Evolutionary conservation across 2,797 vertebrate species (phyloP), one percentile per base, ranked within the genome.

Genomic region (Mormyrus proboscirostris): DNA sequence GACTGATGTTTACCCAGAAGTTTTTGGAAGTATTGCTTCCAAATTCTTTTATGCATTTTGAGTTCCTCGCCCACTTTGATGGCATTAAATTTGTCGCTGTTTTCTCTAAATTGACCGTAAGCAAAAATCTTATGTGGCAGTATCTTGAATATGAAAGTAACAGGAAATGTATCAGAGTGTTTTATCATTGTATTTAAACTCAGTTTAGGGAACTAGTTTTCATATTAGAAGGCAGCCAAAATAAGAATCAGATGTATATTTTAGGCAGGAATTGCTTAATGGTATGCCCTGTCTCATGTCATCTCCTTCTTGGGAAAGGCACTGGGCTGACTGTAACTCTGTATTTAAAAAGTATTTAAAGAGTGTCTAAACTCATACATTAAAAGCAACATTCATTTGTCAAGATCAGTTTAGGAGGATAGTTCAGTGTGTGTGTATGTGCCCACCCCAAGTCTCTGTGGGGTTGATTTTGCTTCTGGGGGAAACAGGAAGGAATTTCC

Each of bases 401-500:
- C 76, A 82, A 82, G 41, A 47, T 82, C 38, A n/a, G 19, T 82
- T 82, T 82, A 82, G 41, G 19, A 41, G 38, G 76, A 82, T 82
- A 82, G 14, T 44, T n/a, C 73, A 79, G 38, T 79, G 41, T n/a
- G 76, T 47, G 33, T 82, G 19, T 82, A 19, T 82, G 5, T 22
- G 41, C 19, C 38, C 41, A 19, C 29, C 38, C 65, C 4, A 73
- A 73, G 29, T 38, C 29, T 38, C 29, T 47, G 16, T 41, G 47
- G 38, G 76, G 76, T 82, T 47, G 76, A 47, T 79, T 79, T 79
- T 79, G 73, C 73, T 79, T 79, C 73, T 79, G 38, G 38, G 38
- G 41, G 73, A 79, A 79, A 47, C 12, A 51, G n/a, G 83, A 86
- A 51, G 83, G 83, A 86, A 86, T 86, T 86, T 53, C 22, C 25